Conservation (phyloP, 2,888 invertebrate species). For the Parapristionchus giblindavisi region DNA sequence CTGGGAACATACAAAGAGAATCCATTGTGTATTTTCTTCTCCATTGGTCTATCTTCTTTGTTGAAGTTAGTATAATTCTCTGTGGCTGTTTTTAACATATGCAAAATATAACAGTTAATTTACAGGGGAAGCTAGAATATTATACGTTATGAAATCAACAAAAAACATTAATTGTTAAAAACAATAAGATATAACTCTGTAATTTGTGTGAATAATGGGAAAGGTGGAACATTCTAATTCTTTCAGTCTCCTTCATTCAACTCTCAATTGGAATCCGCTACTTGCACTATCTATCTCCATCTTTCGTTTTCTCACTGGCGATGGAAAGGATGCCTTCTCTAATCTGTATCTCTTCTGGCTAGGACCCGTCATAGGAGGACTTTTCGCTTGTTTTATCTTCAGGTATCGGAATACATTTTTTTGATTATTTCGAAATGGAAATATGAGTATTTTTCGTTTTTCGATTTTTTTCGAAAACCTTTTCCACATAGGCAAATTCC, state of each 20-base stretch:
- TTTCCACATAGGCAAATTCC: background rate
- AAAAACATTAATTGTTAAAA: too few species aligned
- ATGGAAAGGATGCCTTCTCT: slow-evolving; percentile 35
- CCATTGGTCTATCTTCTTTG: slow-evolving; percentile 23
- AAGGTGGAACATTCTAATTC: too few species aligned
- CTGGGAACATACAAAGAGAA: slow-evolving; percentile 35
- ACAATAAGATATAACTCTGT: too few species aligned
- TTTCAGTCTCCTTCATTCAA: slow-evolving; percentile 50
- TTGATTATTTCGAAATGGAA: too few species aligned
- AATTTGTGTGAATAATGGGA: too few species aligned
- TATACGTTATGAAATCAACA: too few species aligned
- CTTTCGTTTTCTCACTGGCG: slow-evolving; percentile 27
- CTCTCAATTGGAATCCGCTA: slow-evolving; percentile 51
- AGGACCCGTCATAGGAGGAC: slow-evolving; percentile 50
- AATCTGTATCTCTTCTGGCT: slow-evolving; percentile 50
- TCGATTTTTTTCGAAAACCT: background rate
- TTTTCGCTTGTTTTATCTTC: slow-evolving; percentile 48
- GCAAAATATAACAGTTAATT: too few species aligned
- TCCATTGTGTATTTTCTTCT: slow-evolving; percentile 27
- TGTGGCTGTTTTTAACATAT: background rate
- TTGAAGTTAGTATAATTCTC: slow-evolving; percentile 10
- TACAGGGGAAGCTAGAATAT: too few species aligned
- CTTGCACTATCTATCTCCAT: slow-evolving; percentile 36
- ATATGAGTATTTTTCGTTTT: too few species aligned
- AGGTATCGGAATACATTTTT: slow-evolving; percentile 41